These are phyloP conservation scores for Loxodonta africana DNA, from an alignment of 2,113 vertebrate genomes.

Conservation along the genomic window DNA sequence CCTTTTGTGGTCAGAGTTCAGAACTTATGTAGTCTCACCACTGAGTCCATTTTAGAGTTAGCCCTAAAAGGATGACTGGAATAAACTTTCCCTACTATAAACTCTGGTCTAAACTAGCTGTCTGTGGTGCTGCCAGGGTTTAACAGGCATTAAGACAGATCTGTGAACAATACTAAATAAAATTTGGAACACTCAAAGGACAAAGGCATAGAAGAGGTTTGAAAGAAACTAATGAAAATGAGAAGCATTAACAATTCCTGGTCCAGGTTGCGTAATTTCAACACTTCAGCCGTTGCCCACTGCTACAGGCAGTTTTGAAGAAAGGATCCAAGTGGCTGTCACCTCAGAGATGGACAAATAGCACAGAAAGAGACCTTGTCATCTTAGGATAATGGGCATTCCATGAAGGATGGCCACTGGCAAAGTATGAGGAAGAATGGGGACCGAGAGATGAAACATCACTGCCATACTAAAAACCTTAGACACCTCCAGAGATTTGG, in stretches of 20 bases:
- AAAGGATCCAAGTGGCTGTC: background rate
- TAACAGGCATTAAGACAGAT: background rate
- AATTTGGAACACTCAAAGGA: background rate
- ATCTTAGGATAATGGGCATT: background rate
- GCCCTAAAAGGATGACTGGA: background rate
- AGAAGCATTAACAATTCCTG: background rate
- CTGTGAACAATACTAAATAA: background rate
- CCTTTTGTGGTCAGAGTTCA: background rate
- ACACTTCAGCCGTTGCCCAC: background rate
- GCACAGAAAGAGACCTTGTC: background rate
- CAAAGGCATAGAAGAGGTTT: background rate
- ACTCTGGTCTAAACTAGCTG: too few species aligned
- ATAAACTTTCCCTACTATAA: background rate
- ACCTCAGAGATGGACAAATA: background rate
- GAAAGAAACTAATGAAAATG: background rate
- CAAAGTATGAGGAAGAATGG: background rate
- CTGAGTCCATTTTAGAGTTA: background rate
- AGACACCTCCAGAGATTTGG: background rate
- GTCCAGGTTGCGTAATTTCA: background rate
- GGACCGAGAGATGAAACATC: background rate
- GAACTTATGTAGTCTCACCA: background rate
- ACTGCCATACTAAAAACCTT: background rate
- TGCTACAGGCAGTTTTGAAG: rapidly evolving
- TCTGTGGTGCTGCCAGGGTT: background rate
- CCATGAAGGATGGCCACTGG: background rate